Conservation (phyloP, 1,140 invertebrate genomes). For the Tachypleus tridentatus region DNA sequence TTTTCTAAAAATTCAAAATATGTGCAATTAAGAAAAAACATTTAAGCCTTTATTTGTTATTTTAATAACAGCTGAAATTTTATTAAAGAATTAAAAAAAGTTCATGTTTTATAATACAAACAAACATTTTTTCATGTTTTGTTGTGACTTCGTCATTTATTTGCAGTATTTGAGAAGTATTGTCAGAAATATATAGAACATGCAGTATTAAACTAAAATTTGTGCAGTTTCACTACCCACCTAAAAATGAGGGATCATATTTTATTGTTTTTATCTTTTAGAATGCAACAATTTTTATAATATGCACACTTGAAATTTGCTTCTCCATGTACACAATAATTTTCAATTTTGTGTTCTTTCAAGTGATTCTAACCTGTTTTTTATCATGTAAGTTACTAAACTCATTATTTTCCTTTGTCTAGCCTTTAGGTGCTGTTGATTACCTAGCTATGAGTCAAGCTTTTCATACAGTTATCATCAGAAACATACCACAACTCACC, state of each 20-base stretch:
- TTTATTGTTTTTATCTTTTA: neutral
- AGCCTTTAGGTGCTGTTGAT: slow-evolving; percentile 86
- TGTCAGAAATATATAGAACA: too few relatives aligned
- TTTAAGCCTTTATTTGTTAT: too few relatives aligned
- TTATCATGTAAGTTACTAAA: slow-evolving; percentile 9
- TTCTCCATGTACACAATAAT: neutral
- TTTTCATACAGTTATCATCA: slow-evolving; percentile 89
- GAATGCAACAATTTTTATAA: slow-evolving; percentile 3
- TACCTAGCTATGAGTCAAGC: slow-evolving; percentile 81
- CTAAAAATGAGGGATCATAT: neutral
- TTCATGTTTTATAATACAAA: too few relatives aligned
- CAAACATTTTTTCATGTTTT: too few relatives aligned
- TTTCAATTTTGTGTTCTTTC: neutral
- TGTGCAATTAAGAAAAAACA: too few relatives aligned
- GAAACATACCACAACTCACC: slow-evolving; percentile 74
- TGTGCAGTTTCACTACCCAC: too few relatives aligned
- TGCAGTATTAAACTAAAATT: too few relatives aligned
- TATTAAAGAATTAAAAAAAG: too few relatives aligned
- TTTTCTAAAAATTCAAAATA: too few relatives aligned
- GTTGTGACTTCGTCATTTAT: too few relatives aligned
- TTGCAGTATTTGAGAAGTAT: too few relatives aligned
- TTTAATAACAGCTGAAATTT: too few relatives aligned
- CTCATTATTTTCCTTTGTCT: slow-evolving; percentile 26
- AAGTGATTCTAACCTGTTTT: neutral
- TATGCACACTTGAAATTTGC: neutral